Evolutionary conservation across 2,888 invertebrate genomes (phyloP), one percentile per base, ranked within the genome.

Genomic region (Lucinisca nassula): DNA sequence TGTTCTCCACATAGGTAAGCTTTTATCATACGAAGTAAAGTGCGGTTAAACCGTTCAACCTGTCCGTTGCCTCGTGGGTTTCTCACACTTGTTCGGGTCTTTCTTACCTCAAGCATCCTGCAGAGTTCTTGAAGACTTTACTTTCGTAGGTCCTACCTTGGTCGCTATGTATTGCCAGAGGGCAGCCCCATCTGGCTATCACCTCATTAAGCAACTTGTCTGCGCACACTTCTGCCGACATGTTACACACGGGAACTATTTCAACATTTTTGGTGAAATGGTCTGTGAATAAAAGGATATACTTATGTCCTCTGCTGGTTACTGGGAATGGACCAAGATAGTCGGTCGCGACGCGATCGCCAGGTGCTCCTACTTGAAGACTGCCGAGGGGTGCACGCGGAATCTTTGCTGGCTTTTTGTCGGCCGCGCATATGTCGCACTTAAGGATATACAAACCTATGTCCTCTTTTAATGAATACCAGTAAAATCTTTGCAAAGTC

Each of bases 301-400:
- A 85, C 27, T 55, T 30, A 35, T 85, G 82, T 14, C 58, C 80
- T 78, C 79, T 79, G 2, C 27, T 35, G 12, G 79, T 88, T 14
- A 49, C 30, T 77, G 85, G 85, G 10, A 90, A 82, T 10, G 85
- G 85, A 3, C 85, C 88, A 0, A 79, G 21, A 49, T 85, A 79
- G 24, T 88, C 82, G 2, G 72, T 38, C 10, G 84, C 81, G 8
- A 87, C 1, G 0, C 61, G 27, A 51, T 87, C 84, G 58, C 85
- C 37, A 17, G 87, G 82, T 14, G 55, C 21, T 97, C 98, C 94
- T 98, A 99, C 97, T 98, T 98, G 35, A 98, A 98, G 95, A 99
- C 99, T 4, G 12, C 82, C 67, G 35, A 78, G 21, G 27, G 76
- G 79, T 27, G 85, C 82, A 30, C 21, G 67, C 1, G 78, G 58